Conservation (phyloP, 2,113 vertebrate species). For the Ciconia maguari region DNA sequence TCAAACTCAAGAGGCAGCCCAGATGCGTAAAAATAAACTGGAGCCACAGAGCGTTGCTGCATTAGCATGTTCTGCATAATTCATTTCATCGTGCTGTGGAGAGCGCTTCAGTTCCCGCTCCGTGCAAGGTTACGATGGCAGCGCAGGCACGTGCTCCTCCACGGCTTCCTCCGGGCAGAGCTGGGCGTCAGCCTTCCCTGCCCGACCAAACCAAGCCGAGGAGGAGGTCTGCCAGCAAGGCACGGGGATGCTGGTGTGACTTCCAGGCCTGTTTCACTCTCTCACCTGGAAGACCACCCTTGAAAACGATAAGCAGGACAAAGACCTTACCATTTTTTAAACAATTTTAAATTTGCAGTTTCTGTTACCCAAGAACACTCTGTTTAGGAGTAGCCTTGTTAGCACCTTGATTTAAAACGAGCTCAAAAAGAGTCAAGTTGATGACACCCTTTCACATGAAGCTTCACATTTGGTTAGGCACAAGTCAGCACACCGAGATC, state of each 20-base stretch:
- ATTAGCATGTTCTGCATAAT: background rate
- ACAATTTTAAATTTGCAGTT: background rate
- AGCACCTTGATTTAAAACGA: background rate
- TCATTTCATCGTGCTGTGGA: background rate
- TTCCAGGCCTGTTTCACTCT: background rate
- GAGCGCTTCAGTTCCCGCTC: background rate
- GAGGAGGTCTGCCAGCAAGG: background rate
- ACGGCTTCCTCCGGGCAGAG: background rate
- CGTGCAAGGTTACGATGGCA: background rate
- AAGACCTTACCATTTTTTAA: background rate
- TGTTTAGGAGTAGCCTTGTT: background rate
- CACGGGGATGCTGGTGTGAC: background rate
- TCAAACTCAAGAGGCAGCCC: background rate
- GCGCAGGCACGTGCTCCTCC: background rate
- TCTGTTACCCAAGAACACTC: background rate
- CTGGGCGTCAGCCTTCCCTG: background rate
- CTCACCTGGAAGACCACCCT: background rate
- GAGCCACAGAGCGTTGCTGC: background rate
- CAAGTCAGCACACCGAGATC: background rate
- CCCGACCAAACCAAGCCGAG: fast-evolving
- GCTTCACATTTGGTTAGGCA: background rate
- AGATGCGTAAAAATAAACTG: background rate
- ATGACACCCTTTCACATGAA: background rate
- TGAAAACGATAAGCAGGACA: background rate
- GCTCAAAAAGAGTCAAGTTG: background rate